Base-by-base conservation (phyloP, 2,797 vertebrate species). In the Acanthis flammea region DNA sequence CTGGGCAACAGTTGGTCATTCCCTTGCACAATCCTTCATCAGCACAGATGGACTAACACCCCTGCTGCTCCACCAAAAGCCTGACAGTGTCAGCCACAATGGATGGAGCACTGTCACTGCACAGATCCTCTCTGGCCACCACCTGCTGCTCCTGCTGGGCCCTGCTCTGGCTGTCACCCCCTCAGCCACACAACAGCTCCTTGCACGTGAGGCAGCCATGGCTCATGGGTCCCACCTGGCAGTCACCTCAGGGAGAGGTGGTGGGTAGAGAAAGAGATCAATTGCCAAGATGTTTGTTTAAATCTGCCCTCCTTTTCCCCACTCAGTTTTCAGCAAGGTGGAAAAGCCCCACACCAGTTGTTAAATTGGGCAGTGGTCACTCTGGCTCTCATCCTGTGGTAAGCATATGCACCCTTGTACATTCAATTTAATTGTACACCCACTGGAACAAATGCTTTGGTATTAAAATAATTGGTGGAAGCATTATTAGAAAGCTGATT, bases 181-280 rank as follows among this genome's bases (percentile, higher is more conserved):
- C 55, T 55, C 48, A 27, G 71, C 28, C 24, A 62, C 50, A 73
- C 2, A 0, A 53, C 28, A 37, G 51, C 83, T 54, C 53, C 45
- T 19, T 42, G 47, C 42, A 41, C 0, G 0, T 15, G 31, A 28
- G 31, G 30, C 57, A 88, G 31, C 61, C 57, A 22, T 0, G 12
- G 62, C 47, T 73, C 17, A 15, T n/a, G 11, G 8, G 37, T 33
- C 55, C 0, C 0, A 31, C 13, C 45, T 2, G 23, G 42, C 41
- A 88, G 30, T 18, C 80, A 84, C 28, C 67, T 48, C 80, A 61
- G 17, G 22, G 47, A 67, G 72, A 57, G 16, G 25, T 37, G 42
- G 21, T 1, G 25, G 71, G 48, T 12, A 76, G 19, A 73, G n/a
- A n/a, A 55, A 28, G 5, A 13, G 7, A 33, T 66, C 27, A 51